A percentile compares a stretch with the other conserved stretches of the same genome.
phyloP scores from a whole-genome alignment of 2,113 vertebrate genomes.

The human (Homo sapiens) region DNA sequence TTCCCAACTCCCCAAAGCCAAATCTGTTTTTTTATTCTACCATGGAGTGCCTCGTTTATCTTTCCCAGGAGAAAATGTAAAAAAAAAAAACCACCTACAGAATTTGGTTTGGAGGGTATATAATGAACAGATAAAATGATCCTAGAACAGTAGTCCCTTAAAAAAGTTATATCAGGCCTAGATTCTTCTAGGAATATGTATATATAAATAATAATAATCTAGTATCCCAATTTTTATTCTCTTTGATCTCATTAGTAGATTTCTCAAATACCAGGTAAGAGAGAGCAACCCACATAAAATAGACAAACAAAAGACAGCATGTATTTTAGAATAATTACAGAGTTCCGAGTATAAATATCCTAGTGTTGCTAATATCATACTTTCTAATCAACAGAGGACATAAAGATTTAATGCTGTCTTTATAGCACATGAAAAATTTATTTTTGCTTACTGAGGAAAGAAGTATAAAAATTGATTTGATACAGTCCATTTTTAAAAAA shows the following conservation, averaged over 20 bases:
- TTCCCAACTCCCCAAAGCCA: neutral
- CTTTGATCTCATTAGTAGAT: neutral
- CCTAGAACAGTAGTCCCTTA: neutral
- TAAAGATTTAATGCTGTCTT: neutral
- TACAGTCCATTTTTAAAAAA: neutral
- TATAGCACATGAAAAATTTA: neutral
- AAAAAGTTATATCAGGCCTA: neutral
- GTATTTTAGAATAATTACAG: neutral
- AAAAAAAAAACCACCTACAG: neutral
- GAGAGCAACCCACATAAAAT: neutral
- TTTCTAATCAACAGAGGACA: neutral
- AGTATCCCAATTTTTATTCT: neutral
- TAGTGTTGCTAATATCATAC: neutral
- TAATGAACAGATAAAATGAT: neutral
- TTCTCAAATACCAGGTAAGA: neutral
- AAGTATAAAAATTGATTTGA: neutral
- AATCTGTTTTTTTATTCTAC: neutral
- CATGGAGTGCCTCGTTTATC: neutral
- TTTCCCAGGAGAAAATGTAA: neutral
- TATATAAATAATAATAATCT: neutral
- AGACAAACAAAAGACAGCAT: neutral
- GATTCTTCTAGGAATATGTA: neutral
- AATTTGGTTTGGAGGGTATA: neutral
- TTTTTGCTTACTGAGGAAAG: constrained; percentile 26
- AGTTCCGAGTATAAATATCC: neutral